These are phyloP conservation scores for Sarcophaga variegata DNA, from an alignment of 2,888 invertebrate species.

Conservation along the genomic window DNA sequence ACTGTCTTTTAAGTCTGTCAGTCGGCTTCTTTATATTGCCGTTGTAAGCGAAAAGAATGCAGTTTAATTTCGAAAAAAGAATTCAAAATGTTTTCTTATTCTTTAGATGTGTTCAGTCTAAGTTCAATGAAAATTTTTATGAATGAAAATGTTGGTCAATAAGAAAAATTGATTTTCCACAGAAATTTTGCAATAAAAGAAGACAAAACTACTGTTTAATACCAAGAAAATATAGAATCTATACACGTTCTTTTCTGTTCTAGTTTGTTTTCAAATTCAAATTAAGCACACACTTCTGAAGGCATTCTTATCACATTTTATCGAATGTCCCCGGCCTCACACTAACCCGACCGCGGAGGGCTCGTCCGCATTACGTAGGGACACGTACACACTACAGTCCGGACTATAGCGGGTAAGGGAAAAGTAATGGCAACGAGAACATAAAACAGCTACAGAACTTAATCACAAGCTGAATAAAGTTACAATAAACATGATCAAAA, in stretches of 20 bases:
- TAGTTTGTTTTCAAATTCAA: too few relatives aligned
- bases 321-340: too few relatives aligned
- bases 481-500: too few relatives aligned
- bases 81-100: background rate
- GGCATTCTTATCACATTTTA: too few relatives aligned
- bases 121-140: background rate
- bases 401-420: too few relatives aligned
- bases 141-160: background rate
- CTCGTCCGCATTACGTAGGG: too few relatives aligned
- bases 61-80: slow-evolving; percentile 15
- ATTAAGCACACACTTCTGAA: too few relatives aligned
- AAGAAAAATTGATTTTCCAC: background rate
- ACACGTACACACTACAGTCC: too few relatives aligned
- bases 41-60: slow-evolving; percentile 4
- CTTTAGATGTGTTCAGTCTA: background rate
- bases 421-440: too few relatives aligned
- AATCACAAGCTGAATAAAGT: too few relatives aligned
- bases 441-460: too few relatives aligned
- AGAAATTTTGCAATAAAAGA: background rate
- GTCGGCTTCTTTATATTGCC: slow-evolving; percentile 37
- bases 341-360: too few relatives aligned
- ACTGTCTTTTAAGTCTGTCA: slow-evolving; percentile 26
- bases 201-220: background rate
- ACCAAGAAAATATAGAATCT: background rate
- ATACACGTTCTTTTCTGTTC: background rate